phyloP scores from a whole-genome alignment of 2,797 vertebrate species.

The Sebastes glaucus region DNA sequence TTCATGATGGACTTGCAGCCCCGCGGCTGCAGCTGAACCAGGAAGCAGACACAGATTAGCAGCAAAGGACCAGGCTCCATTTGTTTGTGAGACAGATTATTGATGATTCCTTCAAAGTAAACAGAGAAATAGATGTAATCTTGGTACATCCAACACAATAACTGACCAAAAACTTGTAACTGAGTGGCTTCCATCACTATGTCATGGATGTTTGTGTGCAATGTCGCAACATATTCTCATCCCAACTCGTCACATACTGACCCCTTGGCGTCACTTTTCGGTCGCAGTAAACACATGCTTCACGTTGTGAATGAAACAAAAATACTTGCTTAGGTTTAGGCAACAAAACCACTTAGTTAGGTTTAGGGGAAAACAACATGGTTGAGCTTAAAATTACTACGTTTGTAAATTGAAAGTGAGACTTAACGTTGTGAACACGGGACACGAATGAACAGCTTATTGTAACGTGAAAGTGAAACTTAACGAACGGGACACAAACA shows the following conservation, averaged over 20 bases:
- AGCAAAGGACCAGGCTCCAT: slow-evolving; percentile 47
- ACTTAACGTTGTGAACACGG: no score
- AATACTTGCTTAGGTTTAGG: no score
- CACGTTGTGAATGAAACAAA: no score
- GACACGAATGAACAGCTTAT: fast-evolving
- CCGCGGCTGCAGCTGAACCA: slow-evolving; percentile 32
- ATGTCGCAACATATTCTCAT: not conserved
- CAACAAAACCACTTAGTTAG: no score
- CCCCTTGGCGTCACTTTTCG: no score
- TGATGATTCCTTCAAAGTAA: slow-evolving; percentile 31
- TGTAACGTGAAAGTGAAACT: no score
- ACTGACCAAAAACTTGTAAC: not conserved
- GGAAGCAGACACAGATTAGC: slow-evolving; percentile 52
- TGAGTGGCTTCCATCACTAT: not conserved
- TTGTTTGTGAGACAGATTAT: slow-evolving; percentile 47
- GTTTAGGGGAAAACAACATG: no score
- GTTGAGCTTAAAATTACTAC: not conserved
- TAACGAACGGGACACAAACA: not conserved
- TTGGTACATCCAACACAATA: not conserved
- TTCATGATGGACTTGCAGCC: slow-evolving; percentile 20
- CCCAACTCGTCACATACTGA: no score
- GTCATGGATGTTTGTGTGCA: not conserved
- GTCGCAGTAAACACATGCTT: no score
- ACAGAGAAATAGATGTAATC: slow-evolving; percentile 4
- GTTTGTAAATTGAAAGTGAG: no score